Evolutionary conservation across 2,797 vertebrate species (phyloP).

Genomic region (Nyctalus aviator): DNA sequence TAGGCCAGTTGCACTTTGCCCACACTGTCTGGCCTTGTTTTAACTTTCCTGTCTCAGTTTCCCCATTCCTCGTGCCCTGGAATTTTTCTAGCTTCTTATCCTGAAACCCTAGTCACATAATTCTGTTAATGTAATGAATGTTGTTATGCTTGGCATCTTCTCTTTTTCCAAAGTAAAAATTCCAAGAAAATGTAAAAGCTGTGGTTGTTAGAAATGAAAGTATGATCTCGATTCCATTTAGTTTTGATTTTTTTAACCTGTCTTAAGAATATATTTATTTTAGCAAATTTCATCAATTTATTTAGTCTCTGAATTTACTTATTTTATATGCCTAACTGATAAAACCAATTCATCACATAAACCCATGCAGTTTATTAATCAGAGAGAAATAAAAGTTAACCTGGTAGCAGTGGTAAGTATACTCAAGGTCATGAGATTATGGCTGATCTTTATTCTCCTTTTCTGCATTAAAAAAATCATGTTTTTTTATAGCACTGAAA

Average conservation of each 20-base stretch:
- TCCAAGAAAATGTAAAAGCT: slow-evolving; percentile 9
- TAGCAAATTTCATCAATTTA: slow-evolving; percentile 34
- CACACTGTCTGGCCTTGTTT: neutral
- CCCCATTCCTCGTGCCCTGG: neutral
- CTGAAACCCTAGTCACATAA: neutral
- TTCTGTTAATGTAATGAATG: slow-evolving; percentile 11
- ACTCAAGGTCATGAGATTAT: neutral
- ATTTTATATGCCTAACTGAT: neutral
- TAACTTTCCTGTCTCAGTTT: neutral
- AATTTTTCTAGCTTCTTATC: neutral
- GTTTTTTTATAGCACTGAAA: neutral
- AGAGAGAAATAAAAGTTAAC: slow-evolving; percentile 49
- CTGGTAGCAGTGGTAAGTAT: slow-evolving; percentile 18
- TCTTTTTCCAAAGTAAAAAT: slow-evolving; percentile 44
- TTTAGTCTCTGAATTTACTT: slow-evolving; percentile 38
- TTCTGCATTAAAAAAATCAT: neutral
- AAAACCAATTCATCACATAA: slow-evolving; percentile 42
- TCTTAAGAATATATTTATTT: slow-evolving; percentile 30
- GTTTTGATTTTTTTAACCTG: slow-evolving; percentile 26
- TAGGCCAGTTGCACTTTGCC: neutral
- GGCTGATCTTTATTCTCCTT: neutral
- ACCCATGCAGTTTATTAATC: neutral
- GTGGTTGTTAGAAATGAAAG: slow-evolving; percentile 3
- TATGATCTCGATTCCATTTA: neutral
- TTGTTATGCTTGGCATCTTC: slow-evolving; percentile 47